Evolutionary conservation across 2,797 vertebrate genomes (phyloP), one percentile per base, ranked within the genome.

Genomic region (Poeciliopsis turneri): DNA sequence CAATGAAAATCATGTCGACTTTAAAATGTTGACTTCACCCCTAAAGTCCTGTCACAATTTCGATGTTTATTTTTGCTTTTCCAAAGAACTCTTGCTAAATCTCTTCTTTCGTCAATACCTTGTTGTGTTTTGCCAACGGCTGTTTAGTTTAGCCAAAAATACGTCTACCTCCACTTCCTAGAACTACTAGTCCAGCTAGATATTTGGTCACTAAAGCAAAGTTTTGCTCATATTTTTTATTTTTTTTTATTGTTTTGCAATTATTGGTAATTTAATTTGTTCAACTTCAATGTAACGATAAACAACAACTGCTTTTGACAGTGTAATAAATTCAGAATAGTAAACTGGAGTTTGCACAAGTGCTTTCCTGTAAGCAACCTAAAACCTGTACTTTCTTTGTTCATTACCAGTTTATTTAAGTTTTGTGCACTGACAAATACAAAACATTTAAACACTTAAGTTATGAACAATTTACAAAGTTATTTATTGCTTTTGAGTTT

Each of bases 41-140:
- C 64, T 68, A 39, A 68, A 39, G 53, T 59, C 57, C n/a, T 18
- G 57, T 25, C 57, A 33, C 12, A 20, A 33, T 64, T 33, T 33
- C 47, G 20, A 36, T 75, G 74, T 64, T 46, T 23, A 64, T 64
- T 75, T 75, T 33, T 47, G 41, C n/a, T 45, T 20, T 75, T 75
- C 43, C 74, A 47, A 30, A 33, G 43, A 75, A 75, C 57, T 75
- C 16, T 75, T 75, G 74, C 74, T 33, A 75, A 75, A 75, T 64
- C 36, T 64, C 30, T 64, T 64, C 46, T 46, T 61, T 47, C 5
- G 68, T 45, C 74, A 64, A 75, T 46, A 30, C 43, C 59, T 46
- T 64, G n/a, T 36, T 25, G 18, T 45, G 28, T 75, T 75, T 45
- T 47, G 74, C 59, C 74, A 75, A 75, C 3, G 7, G 28, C 47